phyloP scores from a whole-genome alignment of 1,140 invertebrate genomes.

The Cyclina sinensis region DNA sequence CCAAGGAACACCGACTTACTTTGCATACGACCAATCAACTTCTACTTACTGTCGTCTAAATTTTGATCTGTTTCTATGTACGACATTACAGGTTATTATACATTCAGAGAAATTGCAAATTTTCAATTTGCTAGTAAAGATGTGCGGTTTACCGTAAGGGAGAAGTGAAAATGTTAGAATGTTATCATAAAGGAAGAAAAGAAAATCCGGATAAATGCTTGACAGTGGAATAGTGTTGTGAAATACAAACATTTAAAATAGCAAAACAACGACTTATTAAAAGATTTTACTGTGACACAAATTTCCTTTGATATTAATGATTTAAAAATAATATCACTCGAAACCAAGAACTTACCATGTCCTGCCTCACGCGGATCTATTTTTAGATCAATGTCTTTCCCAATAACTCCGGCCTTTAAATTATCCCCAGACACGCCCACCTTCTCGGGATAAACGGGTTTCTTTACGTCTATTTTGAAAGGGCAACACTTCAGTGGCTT shows the following conservation, averaged over 20 bases:
- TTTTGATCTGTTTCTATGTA: not conserved
- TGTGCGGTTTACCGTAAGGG: not conserved
- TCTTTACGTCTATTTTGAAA: conserved; percentile 94
- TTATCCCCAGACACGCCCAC: conserved; percentile 97
- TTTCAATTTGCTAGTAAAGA: not conserved
- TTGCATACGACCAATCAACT: not conserved
- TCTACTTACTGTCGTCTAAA: not conserved
- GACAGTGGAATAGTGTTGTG: no score
- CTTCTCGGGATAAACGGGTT: conserved; percentile 91
- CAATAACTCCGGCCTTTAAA: conserved; percentile 95
- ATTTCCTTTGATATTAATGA: no score
- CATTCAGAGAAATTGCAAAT: not conserved
- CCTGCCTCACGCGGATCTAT: conserved; percentile 98
- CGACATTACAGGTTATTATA: not conserved
- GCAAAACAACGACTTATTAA: no score
- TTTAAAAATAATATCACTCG: not conserved
- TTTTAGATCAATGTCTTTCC: conserved; percentile 97
- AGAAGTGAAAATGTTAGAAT: not conserved
- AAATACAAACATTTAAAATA: no score
- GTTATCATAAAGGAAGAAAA: no score
- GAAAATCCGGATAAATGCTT: no score
- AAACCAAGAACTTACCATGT: conserved; percentile 86
- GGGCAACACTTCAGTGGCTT: conserved; percentile 96
- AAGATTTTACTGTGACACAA: no score
- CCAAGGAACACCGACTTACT: not conserved